Base-by-base conservation (phyloP, 2,797 vertebrate genomes). In the Apogon hyalosoma region DNA sequence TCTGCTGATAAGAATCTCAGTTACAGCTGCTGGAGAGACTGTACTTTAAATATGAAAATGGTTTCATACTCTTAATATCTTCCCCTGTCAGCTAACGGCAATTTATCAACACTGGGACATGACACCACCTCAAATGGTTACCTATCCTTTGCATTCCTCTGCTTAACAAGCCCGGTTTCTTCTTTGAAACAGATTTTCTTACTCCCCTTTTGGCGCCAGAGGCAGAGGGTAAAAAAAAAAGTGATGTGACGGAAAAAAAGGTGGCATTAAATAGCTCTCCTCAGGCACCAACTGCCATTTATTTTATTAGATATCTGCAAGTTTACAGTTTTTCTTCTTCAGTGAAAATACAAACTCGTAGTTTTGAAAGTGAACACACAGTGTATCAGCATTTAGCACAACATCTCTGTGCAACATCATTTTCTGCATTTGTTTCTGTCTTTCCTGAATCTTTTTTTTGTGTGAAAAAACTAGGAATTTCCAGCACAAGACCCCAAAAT, bases 1-100 rank as follows among this genome's bases (percentile, higher is more conserved):
- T 92, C 87, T 92, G 84, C 85, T 82, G 87, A 91, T 88, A 84
- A 77, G 65, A 31, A 86, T 88, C 79, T 76, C 13, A 24, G 42
- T 18, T 62, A 48, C 39, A 67, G 74, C 80, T 40, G 61, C 46
- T 48, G 59, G 40, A 68, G 47, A 67, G 63, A 16, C 42, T 21
- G 48, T 28, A 33, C 45, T 12, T 19, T 63, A 40, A 59, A 66
- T 64, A 16, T 63, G 42, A 60, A 81, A 80, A 49, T 13, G 12
- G 46, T 41, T 63, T 39, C 36, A 31, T 46, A 47, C 19, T 46
- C 21, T 31, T 39, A 31, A 70, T 50, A 45, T 73, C 49, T 47
- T 38, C 53, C 18, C 60, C 54, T 28, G 18, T 49, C 46, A 42
- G 3, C 28, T 57, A 3, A 18, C 63, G 3, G 53, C 19, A 45